Base-by-base conservation (phyloP, 2,797 vertebrate genomes). In the Serranus cabrilla region DNA sequence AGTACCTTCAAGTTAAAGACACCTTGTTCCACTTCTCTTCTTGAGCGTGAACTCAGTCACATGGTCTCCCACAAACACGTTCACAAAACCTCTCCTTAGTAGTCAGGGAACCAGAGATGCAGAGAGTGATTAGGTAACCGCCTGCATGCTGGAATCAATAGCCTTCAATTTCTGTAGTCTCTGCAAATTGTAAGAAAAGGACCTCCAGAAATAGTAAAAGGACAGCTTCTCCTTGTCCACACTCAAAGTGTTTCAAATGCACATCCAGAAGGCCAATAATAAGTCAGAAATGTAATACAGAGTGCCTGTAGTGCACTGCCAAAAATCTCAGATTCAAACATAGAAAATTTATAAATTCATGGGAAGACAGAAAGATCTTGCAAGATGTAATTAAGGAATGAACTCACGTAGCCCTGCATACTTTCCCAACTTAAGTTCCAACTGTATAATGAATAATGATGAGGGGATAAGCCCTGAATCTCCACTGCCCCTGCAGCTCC, bases 141-240 rank as follows among this genome's bases (percentile, higher is more conserved):
- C 46, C 31, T 50, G 51, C 18, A 45, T n/a, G 42, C 54, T 80
- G 50, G 13, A 72, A 68, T 85, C 77, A 37, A 76, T 80, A 69
- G 55, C 49, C 18, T 51, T 83, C 51, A 11, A 37, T 76, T 82
- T 78, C 64, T 75, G 57, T 59, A 43, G 65, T 49, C 40, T 70
- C n/a, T 45, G 57, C 72, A 71, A 66, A 43, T 61, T 47, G 47
- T 40, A 57, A 71, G 42, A 61, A 68, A 66, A 52, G 37, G 37
- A 45, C 40, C 56, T 86, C 74, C 69, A 80, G 86, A 85, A 73
- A 87, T 73, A 80, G 74, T 17, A 58, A 31, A 76, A 76, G 42
- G 64, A 74, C 49, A 64, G 50, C 18, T 71, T 77, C 70, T 71
- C 52, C 55, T 70, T 78, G 27, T 12, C 11, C 40, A 67, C n/a